Base-by-base conservation (phyloP, 1,140 invertebrate species). In the Cyrtorhinus lividipennis region DNA sequence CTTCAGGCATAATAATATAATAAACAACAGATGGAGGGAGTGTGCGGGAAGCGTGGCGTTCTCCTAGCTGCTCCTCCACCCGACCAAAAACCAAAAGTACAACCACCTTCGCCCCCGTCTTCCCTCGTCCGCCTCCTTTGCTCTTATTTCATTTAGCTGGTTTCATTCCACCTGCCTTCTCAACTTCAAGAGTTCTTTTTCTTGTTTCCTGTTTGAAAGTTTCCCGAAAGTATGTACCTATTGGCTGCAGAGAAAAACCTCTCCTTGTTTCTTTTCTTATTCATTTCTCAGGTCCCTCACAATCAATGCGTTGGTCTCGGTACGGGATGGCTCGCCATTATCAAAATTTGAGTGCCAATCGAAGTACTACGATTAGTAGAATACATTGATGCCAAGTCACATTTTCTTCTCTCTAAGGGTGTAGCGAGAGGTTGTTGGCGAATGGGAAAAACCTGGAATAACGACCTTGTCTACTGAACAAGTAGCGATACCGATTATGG, bases 21-120 rank as follows among this genome's bases (percentile, higher is more conserved):
- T 62, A 62, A n/a, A 62, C 27, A 45, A 45, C 22, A 62, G 60
- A 18, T 62, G 60, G 22, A 30, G 24, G 60, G 60, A 62, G 60
- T 45, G 60, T 62, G 60, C 60, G 38, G 30, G 60, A 46, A 62
- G 60, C 60, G 60, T 62, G 60, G 27, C 60, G 60, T 62, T 62
- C 27, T 45, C 44, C 60, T 62, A 45, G 60, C 30, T 62, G 60
- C 24, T 22, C 24, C 27, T 53, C 60, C 44, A 62, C 45, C 60
- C 27, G 60, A 62, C 38, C 60, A 62, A 48, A n/a, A 18, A 46
- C 60, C 56, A 53, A 58, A 61, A 25, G 60, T 62, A 46, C 60
- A 62, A 38, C 44, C 60, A 62, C 60, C 60, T 62, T 46, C 20
- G 18, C 60, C 45, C 22, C 59, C 30, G 26, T 38, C 30, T 59